These are phyloP conservation scores for Salvator merianae DNA, from an alignment of 2,113 vertebrate genomes.

Conservation along the genomic window DNA sequence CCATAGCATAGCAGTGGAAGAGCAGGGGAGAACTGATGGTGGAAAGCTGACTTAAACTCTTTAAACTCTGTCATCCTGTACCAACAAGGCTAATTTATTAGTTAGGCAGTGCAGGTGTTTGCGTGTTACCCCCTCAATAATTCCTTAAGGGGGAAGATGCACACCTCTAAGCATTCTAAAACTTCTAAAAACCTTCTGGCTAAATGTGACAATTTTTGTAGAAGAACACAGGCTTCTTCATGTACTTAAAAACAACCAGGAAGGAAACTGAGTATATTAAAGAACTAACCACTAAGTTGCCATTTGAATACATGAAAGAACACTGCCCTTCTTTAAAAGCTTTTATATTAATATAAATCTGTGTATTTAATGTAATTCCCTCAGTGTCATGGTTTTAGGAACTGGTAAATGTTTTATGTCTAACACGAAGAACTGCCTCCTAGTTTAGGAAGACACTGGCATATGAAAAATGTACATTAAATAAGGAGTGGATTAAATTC, in stretches of 20 bases:
- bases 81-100: slow-evolving; percentile 16
- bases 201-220: not conserved
- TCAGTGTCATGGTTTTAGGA: not conserved
- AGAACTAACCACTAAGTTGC: too few species aligned
- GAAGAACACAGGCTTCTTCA: not conserved
- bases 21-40: not conserved
- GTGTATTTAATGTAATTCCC: not conserved
- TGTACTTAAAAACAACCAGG: not conserved
- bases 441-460: not conserved
- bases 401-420: not conserved
- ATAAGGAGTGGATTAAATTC: slow-evolving; percentile 9
- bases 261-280: not conserved
- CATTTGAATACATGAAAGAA: not conserved
- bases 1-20: not conserved
- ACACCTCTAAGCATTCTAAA: not conserved
- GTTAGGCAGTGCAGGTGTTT: slow-evolving; percentile 13
- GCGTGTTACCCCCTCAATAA: not conserved
- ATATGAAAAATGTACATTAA: slow-evolving; percentile 18
- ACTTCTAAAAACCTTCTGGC: slow-evolving; percentile 19
- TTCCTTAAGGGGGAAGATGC: not conserved
- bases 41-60: not conserved
- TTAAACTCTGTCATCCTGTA: slow-evolving; percentile 12
- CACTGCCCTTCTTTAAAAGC: not conserved
- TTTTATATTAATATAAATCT: not conserved
- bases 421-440: not conserved